phyloP scores from a whole-genome alignment of 2,113 vertebrate species.

The Typhlomys cinereus region DNA sequence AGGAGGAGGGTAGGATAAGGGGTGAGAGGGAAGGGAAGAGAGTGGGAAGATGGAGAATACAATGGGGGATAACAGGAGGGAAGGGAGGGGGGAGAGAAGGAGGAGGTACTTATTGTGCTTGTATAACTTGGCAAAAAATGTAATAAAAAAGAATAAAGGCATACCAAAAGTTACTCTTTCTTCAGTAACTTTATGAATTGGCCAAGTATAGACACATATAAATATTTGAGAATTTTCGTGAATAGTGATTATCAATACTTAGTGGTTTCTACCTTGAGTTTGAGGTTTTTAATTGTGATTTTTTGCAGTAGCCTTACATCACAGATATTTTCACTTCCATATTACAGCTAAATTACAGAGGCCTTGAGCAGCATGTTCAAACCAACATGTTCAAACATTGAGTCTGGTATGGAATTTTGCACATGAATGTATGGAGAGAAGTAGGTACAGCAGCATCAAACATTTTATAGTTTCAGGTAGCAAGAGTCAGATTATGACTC shows the following conservation, averaged over 20 bases:
- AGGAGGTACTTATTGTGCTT: no score
- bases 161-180: background rate
- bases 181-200: slow-evolving; percentile 20
- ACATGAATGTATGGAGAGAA: background rate
- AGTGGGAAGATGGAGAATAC: no score
- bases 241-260: background rate
- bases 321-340: background rate
- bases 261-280: background rate
- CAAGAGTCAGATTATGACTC: background rate
- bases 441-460: background rate
- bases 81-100: no score
- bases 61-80: no score
- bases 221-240: background rate
- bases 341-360: background rate
- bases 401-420: background rate
- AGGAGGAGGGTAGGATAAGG: no score
- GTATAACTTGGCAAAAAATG: no score
- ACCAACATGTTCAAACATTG: background rate
- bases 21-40: no score
- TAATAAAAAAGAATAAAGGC: background rate
- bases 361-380: no score
- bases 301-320: background rate
- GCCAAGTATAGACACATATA: background rate
- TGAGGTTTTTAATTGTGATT: background rate
- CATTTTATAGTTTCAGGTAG: background rate